Conservation (phyloP, 2,797 vertebrate genomes). For the Myotis pilosus region DNA sequence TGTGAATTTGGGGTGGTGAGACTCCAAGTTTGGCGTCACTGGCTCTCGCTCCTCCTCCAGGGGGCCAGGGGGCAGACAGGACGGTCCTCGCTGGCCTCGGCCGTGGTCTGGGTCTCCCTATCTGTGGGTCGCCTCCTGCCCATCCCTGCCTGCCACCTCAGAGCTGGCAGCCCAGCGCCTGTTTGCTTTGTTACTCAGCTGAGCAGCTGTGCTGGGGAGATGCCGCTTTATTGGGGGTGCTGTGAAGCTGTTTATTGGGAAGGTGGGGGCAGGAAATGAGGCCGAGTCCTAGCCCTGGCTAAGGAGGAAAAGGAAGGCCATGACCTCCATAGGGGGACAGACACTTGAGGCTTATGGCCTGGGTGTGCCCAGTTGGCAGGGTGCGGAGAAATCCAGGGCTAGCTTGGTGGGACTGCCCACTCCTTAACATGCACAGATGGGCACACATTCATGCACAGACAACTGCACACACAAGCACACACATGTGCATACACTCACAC, state of each 20-base stretch:
- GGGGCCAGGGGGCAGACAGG: neutral
- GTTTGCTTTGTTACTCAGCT: constrained; percentile 71
- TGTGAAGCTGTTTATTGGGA: constrained; percentile 34
- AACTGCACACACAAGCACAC: neutral
- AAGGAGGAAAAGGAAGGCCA: neutral
- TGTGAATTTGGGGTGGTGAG: neutral
- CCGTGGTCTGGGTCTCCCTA: fast-evolving
- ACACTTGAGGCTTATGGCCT: neutral
- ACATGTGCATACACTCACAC: neutral
- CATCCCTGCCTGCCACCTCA: neutral
- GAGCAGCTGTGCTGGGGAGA: constrained; percentile 61
- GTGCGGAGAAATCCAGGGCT: neutral
- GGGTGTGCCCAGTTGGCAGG: neutral
- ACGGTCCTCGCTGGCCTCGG: neutral
- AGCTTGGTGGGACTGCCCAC: neutral
- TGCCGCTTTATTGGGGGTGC: constrained; percentile 21
- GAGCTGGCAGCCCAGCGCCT: neutral
- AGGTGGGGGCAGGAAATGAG: constrained; percentile 57
- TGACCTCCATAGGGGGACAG: neutral
- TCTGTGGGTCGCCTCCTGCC: neutral
- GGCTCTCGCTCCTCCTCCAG: neutral
- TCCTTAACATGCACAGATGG: no score
- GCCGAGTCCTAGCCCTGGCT: neutral
- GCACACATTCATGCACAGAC: no score
- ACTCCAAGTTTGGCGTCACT: neutral